Base-by-base conservation (phyloP, 1,140 invertebrate genomes). In the Archivesica marissinica region DNA sequence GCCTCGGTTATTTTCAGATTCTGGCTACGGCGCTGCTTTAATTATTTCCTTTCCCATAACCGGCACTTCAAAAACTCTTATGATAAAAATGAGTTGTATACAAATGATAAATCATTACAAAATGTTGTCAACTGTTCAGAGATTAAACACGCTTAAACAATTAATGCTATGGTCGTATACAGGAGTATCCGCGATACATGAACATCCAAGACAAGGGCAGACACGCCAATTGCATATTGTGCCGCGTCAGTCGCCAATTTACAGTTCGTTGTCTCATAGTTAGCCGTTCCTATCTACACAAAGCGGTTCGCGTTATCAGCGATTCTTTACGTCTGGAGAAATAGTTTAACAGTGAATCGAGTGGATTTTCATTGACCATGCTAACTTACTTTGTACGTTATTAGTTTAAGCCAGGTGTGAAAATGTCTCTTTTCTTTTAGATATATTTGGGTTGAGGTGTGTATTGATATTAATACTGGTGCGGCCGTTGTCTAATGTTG, bases 161-260 rank as follows among this genome's bases (percentile, higher is more conserved):
- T 52, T 52, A 52, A 20, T 1, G 39, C 50, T 30, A 72, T 47
- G 41, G 33, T 28, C 28, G 11, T 72, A 33, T 52, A 23, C 11
- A 15, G 25, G 28, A 72, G 68, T 72, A 47, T 30, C 68, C 15
- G 25, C 2, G 68, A 41, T 72, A 72, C 68, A 1, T 1, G 28
- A 33, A 20, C 6, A 72, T 72, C 50, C 25, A 47, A 38, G 39
- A 47, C 20, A 47, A 7, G 15, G 41, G 35, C 44, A 72, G 68
- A 72, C 68, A 72, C 68, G 68, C 68, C 41, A 72, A 72, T 72
- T 72, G 68, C 68, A 30, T 39, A 64, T 50, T 9, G 41, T 72
- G 41, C 41, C 28, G 3, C 28, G 41, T 72, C 25, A 13, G 68
- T 72, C 68, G 41, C 68, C 68, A 72, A 72, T 72, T 47, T 17